Evolutionary conservation across 2,888 invertebrate species (phyloP).

Genomic region (Embidobia sp.): DNA sequence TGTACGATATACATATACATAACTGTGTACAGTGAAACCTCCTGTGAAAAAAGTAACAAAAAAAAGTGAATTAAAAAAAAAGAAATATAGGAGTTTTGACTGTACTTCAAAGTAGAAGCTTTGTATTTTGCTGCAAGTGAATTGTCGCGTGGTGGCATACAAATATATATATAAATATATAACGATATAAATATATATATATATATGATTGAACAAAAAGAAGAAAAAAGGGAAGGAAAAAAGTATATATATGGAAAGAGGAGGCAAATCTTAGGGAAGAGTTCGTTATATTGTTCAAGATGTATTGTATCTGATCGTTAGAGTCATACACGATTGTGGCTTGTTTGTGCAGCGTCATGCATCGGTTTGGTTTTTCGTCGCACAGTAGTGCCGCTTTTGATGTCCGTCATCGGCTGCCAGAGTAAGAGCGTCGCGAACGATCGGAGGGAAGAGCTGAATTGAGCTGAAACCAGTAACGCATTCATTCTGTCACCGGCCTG

Average conservation of each 20-base stretch:
- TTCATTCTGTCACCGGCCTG: too few relatives aligned
- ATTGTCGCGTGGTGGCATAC: slow-evolving; percentile 42
- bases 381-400: slow-evolving; percentile 52
- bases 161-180: slow-evolving; percentile 30
- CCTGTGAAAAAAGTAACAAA: background rate
- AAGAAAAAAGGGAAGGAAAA: too few relatives aligned
- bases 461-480: too few relatives aligned
- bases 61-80: background rate
- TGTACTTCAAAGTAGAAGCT: slow-evolving; percentile 30
- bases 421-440: too few relatives aligned
- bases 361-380: slow-evolving; percentile 36
- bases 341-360: slow-evolving; percentile 46
- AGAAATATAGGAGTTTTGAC: slow-evolving; percentile 13
- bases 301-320: slow-evolving; percentile 55
- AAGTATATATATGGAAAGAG: slow-evolving; percentile 19
- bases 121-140: slow-evolving; percentile 64
- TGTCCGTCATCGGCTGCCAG: slow-evolving; percentile 43
- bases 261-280: slow-evolving; percentile 29
- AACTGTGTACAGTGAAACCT: slow-evolving; percentile 23
- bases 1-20: slow-evolving; percentile 32
- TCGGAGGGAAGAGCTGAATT: too few relatives aligned
- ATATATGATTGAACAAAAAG: slow-evolving; percentile 31
- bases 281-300: slow-evolving; percentile 58
- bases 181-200: slow-evolving; percentile 18
- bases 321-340: slow-evolving; percentile 42